These are phyloP conservation scores for Drosophila orosa DNA, from an alignment of 1,140 invertebrate species.

Conservation along the genomic window DNA sequence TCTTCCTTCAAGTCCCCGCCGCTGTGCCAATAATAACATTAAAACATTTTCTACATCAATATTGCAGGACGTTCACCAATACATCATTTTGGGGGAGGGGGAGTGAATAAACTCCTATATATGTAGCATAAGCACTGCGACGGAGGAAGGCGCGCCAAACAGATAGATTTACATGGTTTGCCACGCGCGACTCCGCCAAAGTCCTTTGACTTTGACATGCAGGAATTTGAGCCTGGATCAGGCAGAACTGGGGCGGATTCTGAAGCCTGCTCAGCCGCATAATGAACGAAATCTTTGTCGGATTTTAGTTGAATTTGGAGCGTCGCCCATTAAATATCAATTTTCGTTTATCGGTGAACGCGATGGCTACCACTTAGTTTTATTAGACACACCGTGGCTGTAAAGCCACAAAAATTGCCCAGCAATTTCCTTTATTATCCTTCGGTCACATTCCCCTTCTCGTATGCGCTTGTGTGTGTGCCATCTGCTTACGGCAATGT, in stretches of 20 bases:
- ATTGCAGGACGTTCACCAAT: conserved; percentile 79
- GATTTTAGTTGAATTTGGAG: conserved; percentile 32
- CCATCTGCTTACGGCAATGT: conserved; percentile 60
- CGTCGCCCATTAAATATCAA: conserved; percentile 75
- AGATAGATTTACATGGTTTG: conserved; percentile 79
- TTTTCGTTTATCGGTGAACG: conserved; percentile 71
- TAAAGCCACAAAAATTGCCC: conserved; percentile 65
- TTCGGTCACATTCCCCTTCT: conserved; percentile 21
- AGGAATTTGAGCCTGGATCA: conserved; percentile 57
- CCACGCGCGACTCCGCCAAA: conserved; percentile 54
- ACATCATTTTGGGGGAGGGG: conserved; percentile 44
- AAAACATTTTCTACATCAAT: conserved; percentile 81
- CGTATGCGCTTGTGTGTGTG: conserved; percentile 14
- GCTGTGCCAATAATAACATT: conserved; percentile 73
- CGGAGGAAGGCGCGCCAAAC: conserved; percentile 47
- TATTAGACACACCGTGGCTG: conserved; percentile 64
- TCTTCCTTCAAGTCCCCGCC: not conserved
- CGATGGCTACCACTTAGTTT: conserved; percentile 72
- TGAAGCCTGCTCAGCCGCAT: conserved; percentile 32
- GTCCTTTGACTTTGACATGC: conserved; percentile 65
- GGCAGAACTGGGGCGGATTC: conserved; percentile 20
- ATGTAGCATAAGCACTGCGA: conserved; percentile 9
- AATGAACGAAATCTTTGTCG: conserved; percentile 32
- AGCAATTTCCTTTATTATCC: conserved; percentile 81
- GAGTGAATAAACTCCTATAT: conserved; percentile 8